These are phyloP conservation scores for Aplodontia rufa DNA, from an alignment of 2,113 vertebrate genomes.

Conservation along the genomic window DNA sequence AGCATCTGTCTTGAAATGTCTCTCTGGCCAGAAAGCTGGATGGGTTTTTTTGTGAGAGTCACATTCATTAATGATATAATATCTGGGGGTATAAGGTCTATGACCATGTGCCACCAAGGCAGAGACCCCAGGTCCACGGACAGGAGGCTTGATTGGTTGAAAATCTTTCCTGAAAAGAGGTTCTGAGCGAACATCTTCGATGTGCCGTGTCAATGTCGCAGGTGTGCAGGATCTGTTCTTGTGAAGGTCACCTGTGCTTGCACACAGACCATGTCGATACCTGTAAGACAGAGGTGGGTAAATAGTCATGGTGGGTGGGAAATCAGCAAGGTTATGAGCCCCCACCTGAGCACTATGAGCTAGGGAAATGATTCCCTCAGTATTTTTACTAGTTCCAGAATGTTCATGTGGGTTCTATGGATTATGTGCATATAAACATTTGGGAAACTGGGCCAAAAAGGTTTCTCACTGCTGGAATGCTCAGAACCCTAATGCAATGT, in stretches of 20 bases:
- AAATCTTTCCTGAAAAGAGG: constrained; percentile 89
- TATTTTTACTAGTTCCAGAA: not conserved
- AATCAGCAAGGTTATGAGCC: too few relatives aligned
- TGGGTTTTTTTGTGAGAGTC: constrained; percentile 85
- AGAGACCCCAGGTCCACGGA: constrained; percentile 41
- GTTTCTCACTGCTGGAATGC: not conserved
- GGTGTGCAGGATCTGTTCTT: constrained; percentile 84
- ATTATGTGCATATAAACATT: too few relatives aligned
- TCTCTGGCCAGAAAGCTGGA: constrained; percentile 86
- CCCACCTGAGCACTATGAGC: accelerated
- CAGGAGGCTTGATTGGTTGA: constrained; percentile 78
- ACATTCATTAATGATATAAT: constrained; percentile 89
- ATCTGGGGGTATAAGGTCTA: constrained; percentile 85
- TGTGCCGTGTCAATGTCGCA: constrained; percentile 62
- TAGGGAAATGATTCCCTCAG: accelerated
- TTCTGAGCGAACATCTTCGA: constrained; percentile 86
- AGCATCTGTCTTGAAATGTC: constrained; percentile 87
- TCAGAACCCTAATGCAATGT: not conserved
- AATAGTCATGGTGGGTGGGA: accelerated
- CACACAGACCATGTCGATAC: constrained; percentile 74
- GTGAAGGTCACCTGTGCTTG: constrained; percentile 82
- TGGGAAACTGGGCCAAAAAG: not conserved
- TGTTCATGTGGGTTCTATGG: accelerated
- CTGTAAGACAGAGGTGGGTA: constrained; percentile 74
- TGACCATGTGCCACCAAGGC: constrained; percentile 81